Evolutionary conservation across 35 echinoderm and acorn worm genomes (phyloP), one percentile per base, ranked within the genome.

Genomic region (Lytechinus pictus): DNA sequence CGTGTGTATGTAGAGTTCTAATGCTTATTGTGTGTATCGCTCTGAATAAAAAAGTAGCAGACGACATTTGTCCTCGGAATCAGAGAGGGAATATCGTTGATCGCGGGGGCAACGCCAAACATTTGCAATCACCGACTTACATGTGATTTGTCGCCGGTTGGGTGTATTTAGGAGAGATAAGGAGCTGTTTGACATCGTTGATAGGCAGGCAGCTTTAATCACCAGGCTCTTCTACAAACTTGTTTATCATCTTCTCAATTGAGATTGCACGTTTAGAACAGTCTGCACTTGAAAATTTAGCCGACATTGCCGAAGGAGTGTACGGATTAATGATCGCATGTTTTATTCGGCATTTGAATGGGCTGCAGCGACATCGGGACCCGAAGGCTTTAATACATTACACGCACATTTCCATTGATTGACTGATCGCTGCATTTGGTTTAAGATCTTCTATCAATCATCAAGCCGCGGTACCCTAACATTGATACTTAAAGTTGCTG

Each of bases 11-110:
- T 58, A 79, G 19, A n/a, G 1, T 24, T 8, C 3, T 0, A 79
- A 79, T 79, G 16, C 66, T 1, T 7, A 16, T 79, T 16, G 66
- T 79, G 66, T 79, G 66, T 79, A 79, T 79, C 19, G 14, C 66
- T 16, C 4, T 0, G 66, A 79, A 79, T 79, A 14, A n/a, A 79
- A 44, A 24, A 24, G 66, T 79, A 79, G 66, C 66, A 79, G 66
- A 79, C 66, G 66, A 79, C 66, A 79, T 79, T 79, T 79, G 66
- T 79, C 66, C 66, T 79, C 66, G 66, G 66, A 79, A 79, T 16
- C 66, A 24, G 66, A 79, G 66, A 79, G 66, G 21, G 66, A 79
- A 79, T 24, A 79, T 79, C 66, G 19, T 79, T 79, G 66, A 79
- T 79, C 66, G 66, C 66, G 66, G 33, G 33, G 33, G 66, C 66